phyloP scores from a whole-genome alignment of 2,113 vertebrate genomes.

The Microtus pennsylvanicus region DNA sequence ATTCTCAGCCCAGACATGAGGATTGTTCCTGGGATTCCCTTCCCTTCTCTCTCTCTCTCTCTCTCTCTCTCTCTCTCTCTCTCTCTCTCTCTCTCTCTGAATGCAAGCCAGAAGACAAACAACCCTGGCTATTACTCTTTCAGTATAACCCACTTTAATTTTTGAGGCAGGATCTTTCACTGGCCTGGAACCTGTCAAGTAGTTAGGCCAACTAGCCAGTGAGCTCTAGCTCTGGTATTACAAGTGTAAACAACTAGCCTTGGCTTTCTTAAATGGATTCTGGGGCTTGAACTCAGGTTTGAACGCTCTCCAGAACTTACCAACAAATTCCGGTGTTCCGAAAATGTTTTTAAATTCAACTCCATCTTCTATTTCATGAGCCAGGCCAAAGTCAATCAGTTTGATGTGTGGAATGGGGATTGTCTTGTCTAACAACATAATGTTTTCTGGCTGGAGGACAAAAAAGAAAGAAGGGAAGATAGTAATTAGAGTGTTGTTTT shows the following conservation, averaged over 20 bases:
- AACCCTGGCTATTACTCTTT: background rate
- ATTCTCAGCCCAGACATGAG: background rate
- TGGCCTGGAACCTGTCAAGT: background rate
- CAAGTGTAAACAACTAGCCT: background rate
- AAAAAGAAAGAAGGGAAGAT: slow-evolving; percentile 52
- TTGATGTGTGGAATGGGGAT: slow-evolving; percentile 94
- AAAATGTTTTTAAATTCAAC: slow-evolving; percentile 98
- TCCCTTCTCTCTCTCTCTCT: too few relatives aligned
- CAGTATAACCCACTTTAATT: background rate
- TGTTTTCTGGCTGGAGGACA: slow-evolving; percentile 96
- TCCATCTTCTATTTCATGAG: slow-evolving; percentile 96
- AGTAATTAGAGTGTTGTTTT: slow-evolving; percentile 60
- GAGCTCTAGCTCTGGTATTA: background rate
- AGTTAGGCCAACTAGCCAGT: background rate
- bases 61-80: too few relatives aligned
- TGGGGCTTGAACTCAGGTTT: background rate
- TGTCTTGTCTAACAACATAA: slow-evolving; percentile 97
- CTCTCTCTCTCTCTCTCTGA: too few relatives aligned
- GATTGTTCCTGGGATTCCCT: background rate
- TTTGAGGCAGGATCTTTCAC: background rate
- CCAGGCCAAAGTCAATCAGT: slow-evolving; percentile 97
- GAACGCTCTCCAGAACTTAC: slow-evolving; percentile 85
- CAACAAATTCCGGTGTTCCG: slow-evolving; percentile 98
- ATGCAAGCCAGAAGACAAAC: background rate
- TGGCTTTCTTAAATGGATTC: background rate